phyloP scores from a whole-genome alignment of 2,113 vertebrate species.

The Chroicocephalus ridibundus region DNA sequence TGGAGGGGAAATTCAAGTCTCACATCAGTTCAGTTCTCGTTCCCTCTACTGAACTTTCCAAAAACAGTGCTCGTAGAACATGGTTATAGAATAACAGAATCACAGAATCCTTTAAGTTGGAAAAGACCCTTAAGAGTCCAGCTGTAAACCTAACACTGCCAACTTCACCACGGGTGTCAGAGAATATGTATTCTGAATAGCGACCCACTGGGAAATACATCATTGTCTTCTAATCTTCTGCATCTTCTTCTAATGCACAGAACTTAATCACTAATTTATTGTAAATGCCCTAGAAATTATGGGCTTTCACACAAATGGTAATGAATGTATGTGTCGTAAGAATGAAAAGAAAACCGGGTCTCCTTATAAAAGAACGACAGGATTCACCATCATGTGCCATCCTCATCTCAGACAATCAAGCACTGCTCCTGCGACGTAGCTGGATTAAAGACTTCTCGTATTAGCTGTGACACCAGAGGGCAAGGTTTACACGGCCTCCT shows the following conservation, averaged over 20 bases:
- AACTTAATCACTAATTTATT: not conserved
- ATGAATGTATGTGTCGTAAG: not conserved
- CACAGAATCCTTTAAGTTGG: not conserved
- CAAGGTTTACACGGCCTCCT: accelerated
- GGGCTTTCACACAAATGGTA: not conserved
- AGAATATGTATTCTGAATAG: not conserved
- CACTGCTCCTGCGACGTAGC: accelerated
- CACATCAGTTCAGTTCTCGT: accelerated
- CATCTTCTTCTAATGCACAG: not conserved
- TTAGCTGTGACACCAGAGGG: not conserved
- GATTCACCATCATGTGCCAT: not conserved
- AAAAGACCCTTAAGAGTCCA: not conserved
- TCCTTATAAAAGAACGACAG: not conserved
- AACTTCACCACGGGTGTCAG: accelerated
- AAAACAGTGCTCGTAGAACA: not conserved
- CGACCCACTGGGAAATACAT: not conserved
- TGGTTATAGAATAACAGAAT: not conserved
- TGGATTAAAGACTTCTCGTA: not conserved
- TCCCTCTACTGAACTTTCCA: not conserved
- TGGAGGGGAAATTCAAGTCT: not conserved
- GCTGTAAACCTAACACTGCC: not conserved
- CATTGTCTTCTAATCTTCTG: not conserved
- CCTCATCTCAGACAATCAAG: not conserved
- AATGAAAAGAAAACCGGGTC: not conserved
- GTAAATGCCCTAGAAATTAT: not conserved